Conservation (phyloP, 2,888 invertebrate genomes). For the Papilio demoleus region DNA sequence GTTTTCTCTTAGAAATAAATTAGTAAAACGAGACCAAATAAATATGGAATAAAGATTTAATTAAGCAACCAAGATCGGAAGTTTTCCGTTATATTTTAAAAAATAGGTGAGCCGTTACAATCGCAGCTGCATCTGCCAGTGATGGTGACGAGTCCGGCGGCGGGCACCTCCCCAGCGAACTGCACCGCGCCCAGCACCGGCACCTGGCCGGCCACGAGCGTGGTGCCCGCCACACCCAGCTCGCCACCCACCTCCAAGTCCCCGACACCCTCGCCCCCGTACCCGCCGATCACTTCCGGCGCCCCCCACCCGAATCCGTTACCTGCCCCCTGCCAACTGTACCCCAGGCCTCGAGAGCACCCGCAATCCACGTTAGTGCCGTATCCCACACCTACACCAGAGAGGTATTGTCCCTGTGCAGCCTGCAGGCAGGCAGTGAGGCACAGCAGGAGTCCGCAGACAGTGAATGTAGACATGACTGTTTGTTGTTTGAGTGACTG, state of each 20-base stretch:
- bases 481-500: not conserved
- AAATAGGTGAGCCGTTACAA: no score
- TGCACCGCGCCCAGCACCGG: constrained; percentile 1
- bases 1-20: no score
- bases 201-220: constrained; percentile 6
- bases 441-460: not conserved
- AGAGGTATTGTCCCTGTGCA: not conserved
- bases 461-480: constrained; percentile 5
- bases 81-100: no score
- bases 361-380: not conserved
- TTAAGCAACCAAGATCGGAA: no score
- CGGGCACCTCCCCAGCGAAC: no score
- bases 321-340: not conserved
- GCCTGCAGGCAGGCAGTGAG: not conserved
- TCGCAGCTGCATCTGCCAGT: no score
- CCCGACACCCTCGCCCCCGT: constrained; percentile 9
- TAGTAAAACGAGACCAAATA: no score
- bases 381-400: not conserved
- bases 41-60: no score
- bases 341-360: not conserved
- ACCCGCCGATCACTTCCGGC: not conserved
- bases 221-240: constrained; percentile 11
- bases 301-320: not conserved
- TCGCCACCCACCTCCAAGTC: constrained; percentile 16
- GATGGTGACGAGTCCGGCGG: no score